These are phyloP conservation scores for Bombus polaris DNA, from an alignment of 1,140 invertebrate species.

Conservation along the genomic window DNA sequence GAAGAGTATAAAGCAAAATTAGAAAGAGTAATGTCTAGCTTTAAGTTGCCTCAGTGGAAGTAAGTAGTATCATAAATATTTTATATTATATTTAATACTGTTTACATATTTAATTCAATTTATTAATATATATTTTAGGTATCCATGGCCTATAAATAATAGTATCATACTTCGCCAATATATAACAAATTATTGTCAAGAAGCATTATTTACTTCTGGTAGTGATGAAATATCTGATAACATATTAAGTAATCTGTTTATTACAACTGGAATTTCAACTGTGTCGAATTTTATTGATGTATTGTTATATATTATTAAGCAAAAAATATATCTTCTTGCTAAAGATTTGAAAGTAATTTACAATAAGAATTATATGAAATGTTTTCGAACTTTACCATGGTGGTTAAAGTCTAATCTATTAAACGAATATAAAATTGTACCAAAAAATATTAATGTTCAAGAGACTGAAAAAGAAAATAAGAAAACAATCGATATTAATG, in stretches of 20 bases:
- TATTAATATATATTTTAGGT: constrained; percentile 67
- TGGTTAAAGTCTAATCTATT: constrained; percentile 78
- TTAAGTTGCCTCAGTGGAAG: constrained; percentile 78
- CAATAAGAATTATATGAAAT: constrained; percentile 77
- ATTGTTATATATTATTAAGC: constrained; percentile 73
- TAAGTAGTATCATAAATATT: constrained; percentile 57
- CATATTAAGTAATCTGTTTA: constrained; percentile 74
- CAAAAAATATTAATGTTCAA: constrained; percentile 40
- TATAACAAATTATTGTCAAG: constrained; percentile 70
- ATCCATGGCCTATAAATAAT: constrained; percentile 75
- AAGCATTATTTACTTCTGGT: constrained; percentile 66
- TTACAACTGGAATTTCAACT: constrained; percentile 64
- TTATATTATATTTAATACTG: background rate
- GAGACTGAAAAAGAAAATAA: constrained; percentile 14
- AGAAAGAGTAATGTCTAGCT: constrained; percentile 67
- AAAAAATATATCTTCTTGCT: constrained; percentile 71
- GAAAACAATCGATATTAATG: constrained; percentile 25
- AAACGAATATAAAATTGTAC: constrained; percentile 42
- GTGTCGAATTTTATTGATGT: constrained; percentile 73
- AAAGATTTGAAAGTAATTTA: constrained; percentile 74
- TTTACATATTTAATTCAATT: constrained; percentile 34
- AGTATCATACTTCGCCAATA: constrained; percentile 61
- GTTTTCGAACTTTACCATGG: constrained; percentile 78
- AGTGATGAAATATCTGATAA: constrained; percentile 62
- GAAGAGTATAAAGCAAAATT: constrained; percentile 71